Percentiles rank a stretch among this genome's conserved stretches.
These are phyloP conservation scores for Cydia amplana DNA, from an alignment of 1,140 invertebrate genomes.

Conservation along the genomic window DNA sequence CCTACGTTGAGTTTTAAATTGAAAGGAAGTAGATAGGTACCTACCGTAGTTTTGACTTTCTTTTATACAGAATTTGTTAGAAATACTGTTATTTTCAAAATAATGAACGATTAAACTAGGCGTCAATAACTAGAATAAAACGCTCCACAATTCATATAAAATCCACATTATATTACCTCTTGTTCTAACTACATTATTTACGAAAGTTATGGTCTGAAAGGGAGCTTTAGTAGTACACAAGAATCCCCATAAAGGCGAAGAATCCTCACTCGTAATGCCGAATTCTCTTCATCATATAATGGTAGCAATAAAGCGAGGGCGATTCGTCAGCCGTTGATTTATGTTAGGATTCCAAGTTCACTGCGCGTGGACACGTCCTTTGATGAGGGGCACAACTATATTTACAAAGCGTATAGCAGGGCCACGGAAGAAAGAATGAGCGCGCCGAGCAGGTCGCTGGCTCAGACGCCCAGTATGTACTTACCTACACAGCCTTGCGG, in stretches of 20 bases:
- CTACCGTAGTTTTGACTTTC: too few relatives aligned
- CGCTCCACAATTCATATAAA: not conserved
- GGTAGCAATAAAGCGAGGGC: conserved; percentile 6
- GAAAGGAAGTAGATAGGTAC: too few relatives aligned
- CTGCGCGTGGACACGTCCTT: conserved; percentile 12
- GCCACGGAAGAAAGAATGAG: too few relatives aligned
- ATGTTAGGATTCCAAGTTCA: conserved; percentile 16
- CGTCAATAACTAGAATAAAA: too few relatives aligned
- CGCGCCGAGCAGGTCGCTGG: too few relatives aligned
- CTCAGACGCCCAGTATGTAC: too few relatives aligned
- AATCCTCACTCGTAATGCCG: not conserved
- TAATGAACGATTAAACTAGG: too few relatives aligned
- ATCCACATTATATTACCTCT: not conserved
- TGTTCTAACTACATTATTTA: not conserved
- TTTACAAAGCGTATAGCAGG: too few relatives aligned
- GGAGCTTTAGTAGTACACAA: not conserved
- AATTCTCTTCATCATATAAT: conserved; percentile 31
- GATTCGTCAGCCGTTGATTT: conserved; percentile 27
- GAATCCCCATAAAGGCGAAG: conserved; percentile 21
- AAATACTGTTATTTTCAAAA: too few relatives aligned
- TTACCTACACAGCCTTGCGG: too few relatives aligned
- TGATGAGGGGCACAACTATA: conserved; percentile 6
- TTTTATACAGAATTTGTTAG: too few relatives aligned
- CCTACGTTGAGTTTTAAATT: too few relatives aligned
- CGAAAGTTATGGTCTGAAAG: not conserved